A percentile compares a stretch with the other conserved stretches of the same genome.
phyloP scores from a whole-genome alignment of 2,888 invertebrate genomes.

The Clostera curtula region DNA sequence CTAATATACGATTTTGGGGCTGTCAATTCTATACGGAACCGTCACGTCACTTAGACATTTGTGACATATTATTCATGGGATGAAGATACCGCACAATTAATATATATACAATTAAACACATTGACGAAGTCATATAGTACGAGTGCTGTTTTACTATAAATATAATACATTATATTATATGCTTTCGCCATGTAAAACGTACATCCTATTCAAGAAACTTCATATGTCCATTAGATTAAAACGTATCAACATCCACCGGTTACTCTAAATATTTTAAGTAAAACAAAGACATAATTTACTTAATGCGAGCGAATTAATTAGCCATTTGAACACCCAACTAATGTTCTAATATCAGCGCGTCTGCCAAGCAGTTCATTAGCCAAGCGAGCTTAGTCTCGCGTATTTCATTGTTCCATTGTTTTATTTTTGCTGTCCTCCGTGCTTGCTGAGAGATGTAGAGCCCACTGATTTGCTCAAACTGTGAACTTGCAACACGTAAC shows the following conservation, averaged over 20 bases:
- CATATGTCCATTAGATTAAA: background rate
- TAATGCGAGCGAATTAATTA: constrained; percentile 12
- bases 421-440: constrained; percentile 43
- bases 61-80: no score
- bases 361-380: constrained; percentile 45
- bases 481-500: no score
- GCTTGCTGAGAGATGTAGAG: constrained; percentile 46
- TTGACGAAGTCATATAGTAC: no score
- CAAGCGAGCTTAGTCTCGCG: constrained; percentile 42
- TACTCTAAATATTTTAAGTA: constrained; percentile 4
- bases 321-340: constrained; percentile 18
- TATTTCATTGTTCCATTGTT: constrained; percentile 58
- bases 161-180: no score
- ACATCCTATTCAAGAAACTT: constrained; percentile 4
- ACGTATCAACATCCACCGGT: constrained; percentile 4
- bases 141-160: no score
- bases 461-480: constrained; percentile 28
- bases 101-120: no score
- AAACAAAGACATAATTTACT: constrained; percentile 5
- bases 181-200: no score
- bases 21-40: no score
- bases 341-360: constrained; percentile 35
- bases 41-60: no score
- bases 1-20: no score
- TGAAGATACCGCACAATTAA: no score